Percentiles rank a stretch among this genome's conserved stretches.
Conservation (phyloP, 2,113 vertebrate genomes). For the Protobothrops mucrosquamatus region DNA sequence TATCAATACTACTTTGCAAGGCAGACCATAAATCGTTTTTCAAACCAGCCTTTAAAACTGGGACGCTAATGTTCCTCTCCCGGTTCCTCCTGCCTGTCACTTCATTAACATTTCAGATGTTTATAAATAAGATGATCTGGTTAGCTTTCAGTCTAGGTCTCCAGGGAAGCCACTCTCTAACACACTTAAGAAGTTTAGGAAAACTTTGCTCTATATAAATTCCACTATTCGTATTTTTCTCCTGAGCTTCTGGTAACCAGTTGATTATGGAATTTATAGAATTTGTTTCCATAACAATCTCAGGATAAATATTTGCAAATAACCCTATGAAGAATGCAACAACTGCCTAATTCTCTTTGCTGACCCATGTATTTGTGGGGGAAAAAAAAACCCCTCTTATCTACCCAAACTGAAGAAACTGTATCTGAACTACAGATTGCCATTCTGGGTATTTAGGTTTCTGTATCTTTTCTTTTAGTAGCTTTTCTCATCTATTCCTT, state of each 20-base stretch:
- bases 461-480: neutral
- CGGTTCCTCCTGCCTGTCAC: constrained; percentile 54
- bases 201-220: constrained; percentile 75
- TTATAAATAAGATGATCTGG: constrained; percentile 82
- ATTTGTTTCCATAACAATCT: constrained; percentile 54
- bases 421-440: neutral
- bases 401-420: neutral
- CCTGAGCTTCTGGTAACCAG: constrained; percentile 58
- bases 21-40: neutral
- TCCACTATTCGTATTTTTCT: constrained; percentile 21
- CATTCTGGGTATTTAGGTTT: neutral
- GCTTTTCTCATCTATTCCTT: neutral
- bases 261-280: constrained; percentile 50
- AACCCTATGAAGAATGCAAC: neutral
- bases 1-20: neutral
- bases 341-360: constrained; percentile 27
- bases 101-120: constrained; percentile 73
- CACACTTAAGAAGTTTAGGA: constrained; percentile 79
- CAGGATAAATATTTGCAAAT: constrained; percentile 41
- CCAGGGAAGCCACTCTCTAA: constrained; percentile 72
- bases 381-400: neutral
- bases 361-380: neutral
- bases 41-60: constrained; percentile 40
- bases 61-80: constrained; percentile 46
- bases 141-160: constrained; percentile 75